Base-by-base conservation (phyloP, 1,140 invertebrate species). In the Gonatopus flavifemur region DNA sequence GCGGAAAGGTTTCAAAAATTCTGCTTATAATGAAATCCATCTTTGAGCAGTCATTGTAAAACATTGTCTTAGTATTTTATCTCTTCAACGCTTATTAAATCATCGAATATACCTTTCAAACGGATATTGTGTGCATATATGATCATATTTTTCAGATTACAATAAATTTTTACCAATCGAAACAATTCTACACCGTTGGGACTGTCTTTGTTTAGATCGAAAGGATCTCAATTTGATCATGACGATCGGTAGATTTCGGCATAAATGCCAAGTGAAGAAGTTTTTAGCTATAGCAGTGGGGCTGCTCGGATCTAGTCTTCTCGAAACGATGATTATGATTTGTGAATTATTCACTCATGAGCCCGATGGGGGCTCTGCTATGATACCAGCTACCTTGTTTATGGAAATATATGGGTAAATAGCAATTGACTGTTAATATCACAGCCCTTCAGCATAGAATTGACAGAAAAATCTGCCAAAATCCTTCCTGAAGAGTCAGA, bases 291-390 rank as follows among this genome's bases (percentile, higher is more conserved):
- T 78, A 33, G 74, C 70, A 4, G 67, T 70, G 2, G 70, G 75
- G 22, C 63, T 77, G 13, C 37, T 78, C 25, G 66, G 69, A 10
- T 61, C 67, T n/a, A 76, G 55, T 47, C 54, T 77, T 5, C 71
- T 64, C 9, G 74, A 88, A 63, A 89, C 90, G 2, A 91, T 94
- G 88, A 84, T 87, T 22, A 78, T 87, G 24, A 77, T 93, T 20
- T 94, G 90, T 67, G 89, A 93, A 67, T 80, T 91, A 2, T 79
- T 93, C 31, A 93, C 90, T 2, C 82, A 86, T 47, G 90, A 94
- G 64, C 87, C 90, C 0, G 90, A 92, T 49, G 91, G 91, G n/a
- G 89, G 88, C 5, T 86, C 86, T 1, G 84, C 88, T 0, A 84
- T 86, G 57, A 88, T 94, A 30, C 83, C 86, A 0, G 79, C 86